Conservation (phyloP, 1,140 invertebrate species). For the Drosophila azteca region DNA sequence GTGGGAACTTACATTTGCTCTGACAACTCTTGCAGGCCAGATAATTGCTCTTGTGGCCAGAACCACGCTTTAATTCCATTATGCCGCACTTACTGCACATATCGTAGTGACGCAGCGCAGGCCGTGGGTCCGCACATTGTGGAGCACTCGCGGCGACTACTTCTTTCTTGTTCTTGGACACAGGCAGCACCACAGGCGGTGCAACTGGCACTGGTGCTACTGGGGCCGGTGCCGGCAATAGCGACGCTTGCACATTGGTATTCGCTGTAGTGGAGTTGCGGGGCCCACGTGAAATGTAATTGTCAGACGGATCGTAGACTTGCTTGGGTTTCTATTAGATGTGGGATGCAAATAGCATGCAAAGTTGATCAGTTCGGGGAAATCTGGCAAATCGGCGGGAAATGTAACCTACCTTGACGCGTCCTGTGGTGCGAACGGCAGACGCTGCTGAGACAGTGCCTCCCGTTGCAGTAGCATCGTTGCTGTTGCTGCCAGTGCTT, state of each 20-base stretch:
- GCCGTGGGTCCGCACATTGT: conserved; percentile 9
- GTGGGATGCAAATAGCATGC: not conserved
- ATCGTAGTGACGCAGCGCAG: conserved; percentile 17
- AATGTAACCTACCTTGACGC: conserved; percentile 64
- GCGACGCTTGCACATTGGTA: conserved; percentile 2
- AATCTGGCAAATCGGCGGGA: not conserved
- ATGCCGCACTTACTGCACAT: conserved; percentile 70
- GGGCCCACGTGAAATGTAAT: conserved; percentile 86
- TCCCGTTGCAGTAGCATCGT: conserved; percentile 27
- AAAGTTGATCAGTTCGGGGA: not conserved
- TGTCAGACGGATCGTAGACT: conserved; percentile 90
- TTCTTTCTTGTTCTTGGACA: not conserved
- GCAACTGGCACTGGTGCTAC: not conserved
- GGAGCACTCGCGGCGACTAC: not conserved
- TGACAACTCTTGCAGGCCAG: conserved; percentile 64
- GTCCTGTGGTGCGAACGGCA: conserved; percentile 73
- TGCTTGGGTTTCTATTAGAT: conserved; percentile 84
- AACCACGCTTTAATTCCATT: conserved; percentile 61
- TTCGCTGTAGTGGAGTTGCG: conserved; percentile 39
- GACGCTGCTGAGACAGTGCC: not conserved
- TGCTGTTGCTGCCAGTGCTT: conserved; percentile 40
- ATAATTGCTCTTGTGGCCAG: conserved; percentile 68
- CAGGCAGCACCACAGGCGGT: not conserved
- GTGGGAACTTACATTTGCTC: conserved; percentile 57
- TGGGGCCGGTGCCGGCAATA: not conserved